A percentile compares a stretch with the other conserved stretches of the same genome.
Conservation (phyloP, 1,140 invertebrate genomes). For the Hyles vespertilio region DNA sequence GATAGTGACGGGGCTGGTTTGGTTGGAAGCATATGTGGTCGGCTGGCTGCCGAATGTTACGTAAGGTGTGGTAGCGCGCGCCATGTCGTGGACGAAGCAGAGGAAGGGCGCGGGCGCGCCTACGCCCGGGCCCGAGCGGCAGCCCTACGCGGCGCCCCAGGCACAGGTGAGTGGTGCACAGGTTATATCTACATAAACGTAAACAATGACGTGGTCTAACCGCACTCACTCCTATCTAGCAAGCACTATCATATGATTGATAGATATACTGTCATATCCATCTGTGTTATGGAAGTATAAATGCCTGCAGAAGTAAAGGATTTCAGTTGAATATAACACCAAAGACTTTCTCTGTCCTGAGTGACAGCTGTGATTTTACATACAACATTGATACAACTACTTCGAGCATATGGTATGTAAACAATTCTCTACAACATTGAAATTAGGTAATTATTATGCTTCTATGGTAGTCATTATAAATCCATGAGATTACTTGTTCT, state of each 20-base stretch:
- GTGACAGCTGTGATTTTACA: too few species aligned
- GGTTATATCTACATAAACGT: constrained; percentile 50
- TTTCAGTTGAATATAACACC: too few species aligned
- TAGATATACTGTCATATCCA: constrained; percentile 19
- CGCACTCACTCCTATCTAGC: constrained; percentile 12
- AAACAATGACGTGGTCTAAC: constrained; percentile 65
- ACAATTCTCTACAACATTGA: too few species aligned
- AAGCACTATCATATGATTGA: constrained; percentile 28
- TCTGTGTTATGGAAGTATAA: background rate
- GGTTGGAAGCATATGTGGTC: constrained; percentile 59
- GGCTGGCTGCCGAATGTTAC: constrained; percentile 60
- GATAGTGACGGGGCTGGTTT: constrained; percentile 63
- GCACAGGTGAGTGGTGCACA: constrained; percentile 49
- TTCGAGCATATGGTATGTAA: too few species aligned
- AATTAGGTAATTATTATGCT: too few species aligned
- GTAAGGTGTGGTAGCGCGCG: constrained; percentile 52
- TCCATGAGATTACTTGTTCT: too few species aligned
- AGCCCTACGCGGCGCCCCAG: constrained; percentile 43
- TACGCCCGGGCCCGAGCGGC: constrained; percentile 42
- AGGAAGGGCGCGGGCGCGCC: constrained; percentile 45
- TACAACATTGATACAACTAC: too few species aligned
- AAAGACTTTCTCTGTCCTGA: too few species aligned
- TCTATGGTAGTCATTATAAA: too few species aligned
- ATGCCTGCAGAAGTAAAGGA: too few species aligned
- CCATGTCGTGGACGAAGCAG: constrained; percentile 73